Conservation (phyloP, 1,140 invertebrate species). For the Nephila pilipes region DNA sequence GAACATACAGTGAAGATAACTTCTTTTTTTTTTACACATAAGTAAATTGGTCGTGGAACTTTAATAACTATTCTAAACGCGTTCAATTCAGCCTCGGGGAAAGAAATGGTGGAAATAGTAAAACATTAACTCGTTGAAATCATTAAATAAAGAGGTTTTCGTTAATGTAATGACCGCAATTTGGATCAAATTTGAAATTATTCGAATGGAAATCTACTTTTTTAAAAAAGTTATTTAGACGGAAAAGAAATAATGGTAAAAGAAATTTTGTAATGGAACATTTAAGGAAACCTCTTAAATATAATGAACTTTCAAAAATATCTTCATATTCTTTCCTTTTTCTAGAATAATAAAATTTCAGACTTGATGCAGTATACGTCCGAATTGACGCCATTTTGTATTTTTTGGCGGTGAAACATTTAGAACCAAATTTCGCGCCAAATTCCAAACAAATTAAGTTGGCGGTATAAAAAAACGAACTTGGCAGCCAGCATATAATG, state of each 20-base stretch:
- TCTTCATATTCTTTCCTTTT: too few species aligned
- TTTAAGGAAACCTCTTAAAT: not conserved
- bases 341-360: too few species aligned
- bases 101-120: constrained; percentile 3
- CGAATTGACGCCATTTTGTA: too few species aligned
- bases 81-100: not conserved
- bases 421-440: too few species aligned
- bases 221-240: not conserved
- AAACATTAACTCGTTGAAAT: not conserved
- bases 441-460: too few species aligned
- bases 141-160: not conserved
- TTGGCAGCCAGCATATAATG: too few species aligned
- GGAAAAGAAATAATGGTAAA: not conserved
- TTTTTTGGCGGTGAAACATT: too few species aligned
- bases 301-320: not conserved
- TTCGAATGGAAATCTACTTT: not conserved
- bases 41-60: constrained; percentile 7
- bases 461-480: too few species aligned
- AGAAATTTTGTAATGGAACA: not conserved
- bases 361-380: too few species aligned
- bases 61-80: not conserved
- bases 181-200: not conserved
- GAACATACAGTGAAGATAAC: not conserved
- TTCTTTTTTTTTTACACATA: not conserved
- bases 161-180: not conserved